These are phyloP conservation scores for Mya arenaria DNA, from an alignment of 1,140 invertebrate genomes.

Conservation along the genomic window DNA sequence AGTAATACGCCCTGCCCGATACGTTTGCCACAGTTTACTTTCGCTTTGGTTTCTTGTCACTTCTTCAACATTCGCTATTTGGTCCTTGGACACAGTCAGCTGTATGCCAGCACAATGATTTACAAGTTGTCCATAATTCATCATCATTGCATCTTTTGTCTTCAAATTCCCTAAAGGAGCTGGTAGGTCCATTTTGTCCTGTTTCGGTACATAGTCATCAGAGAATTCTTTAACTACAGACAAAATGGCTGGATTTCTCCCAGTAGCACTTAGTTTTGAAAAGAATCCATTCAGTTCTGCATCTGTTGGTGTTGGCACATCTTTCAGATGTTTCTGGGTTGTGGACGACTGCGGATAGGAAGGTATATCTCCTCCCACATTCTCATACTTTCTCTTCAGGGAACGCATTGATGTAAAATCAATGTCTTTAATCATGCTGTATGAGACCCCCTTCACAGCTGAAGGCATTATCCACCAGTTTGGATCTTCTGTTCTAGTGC, in stretches of 20 bases:
- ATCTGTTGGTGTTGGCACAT: no score
- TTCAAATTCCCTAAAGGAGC: background rate
- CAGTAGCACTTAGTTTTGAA: no score
- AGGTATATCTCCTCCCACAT: no score
- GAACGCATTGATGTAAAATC: constrained; percentile 5
- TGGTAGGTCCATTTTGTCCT: background rate
- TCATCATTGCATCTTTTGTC: background rate
- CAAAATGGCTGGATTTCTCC: constrained; percentile 5
- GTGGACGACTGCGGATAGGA: no score
- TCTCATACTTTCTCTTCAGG: constrained; percentile 28
- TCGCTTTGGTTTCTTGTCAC: constrained; percentile 13
- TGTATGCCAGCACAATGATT: background rate
- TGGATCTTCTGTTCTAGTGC: constrained; percentile 5
- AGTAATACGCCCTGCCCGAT: constrained; percentile 20
- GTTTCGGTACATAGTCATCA: constrained; percentile 4
- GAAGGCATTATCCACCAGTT: constrained; percentile 11
- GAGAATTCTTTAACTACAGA: constrained; percentile 12
- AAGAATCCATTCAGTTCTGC: no score
- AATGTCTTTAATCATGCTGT: background rate
- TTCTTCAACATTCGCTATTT: background rate
- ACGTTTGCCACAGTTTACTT: constrained; percentile 30
- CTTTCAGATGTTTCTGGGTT: no score
- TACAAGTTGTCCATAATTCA: constrained; percentile 6
- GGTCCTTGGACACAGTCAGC: background rate
- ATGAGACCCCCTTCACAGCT: constrained; percentile 2